Percentiles rank a stretch among this genome's conserved stretches.
These are phyloP conservation scores for Polydrusus pterygomalis DNA, from an alignment of 2,888 invertebrate species.

Conservation along the genomic window DNA sequence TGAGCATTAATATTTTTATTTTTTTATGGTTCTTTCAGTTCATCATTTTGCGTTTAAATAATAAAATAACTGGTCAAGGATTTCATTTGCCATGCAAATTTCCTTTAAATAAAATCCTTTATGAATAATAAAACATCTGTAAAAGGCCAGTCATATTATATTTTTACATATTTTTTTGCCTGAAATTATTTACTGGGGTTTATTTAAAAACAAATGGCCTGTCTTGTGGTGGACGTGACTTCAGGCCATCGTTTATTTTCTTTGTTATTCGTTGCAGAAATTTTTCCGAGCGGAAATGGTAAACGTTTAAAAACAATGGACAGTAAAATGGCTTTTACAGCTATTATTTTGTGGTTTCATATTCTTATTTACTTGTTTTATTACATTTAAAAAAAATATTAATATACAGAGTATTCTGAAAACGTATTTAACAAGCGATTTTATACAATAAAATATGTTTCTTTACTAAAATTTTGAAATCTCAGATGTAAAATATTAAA, in stretches of 20 bases:
- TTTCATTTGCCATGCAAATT: not conserved
- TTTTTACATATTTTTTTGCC: constrained; percentile 26
- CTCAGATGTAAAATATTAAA: no score
- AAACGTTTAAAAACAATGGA: constrained; percentile 26
- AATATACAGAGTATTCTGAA: no score
- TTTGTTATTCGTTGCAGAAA: constrained; percentile 29
- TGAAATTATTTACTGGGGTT: constrained; percentile 25
- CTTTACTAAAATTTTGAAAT: no score
- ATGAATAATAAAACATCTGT: constrained; percentile 4
- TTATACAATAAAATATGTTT: no score
- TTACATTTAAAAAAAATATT: not conserved
- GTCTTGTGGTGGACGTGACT: constrained; percentile 28
- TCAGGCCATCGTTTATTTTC: constrained; percentile 22
- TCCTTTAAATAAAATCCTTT: not conserved
- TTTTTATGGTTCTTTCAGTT: no score
- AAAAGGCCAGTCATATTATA: not conserved
- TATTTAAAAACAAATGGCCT: constrained; percentile 30
- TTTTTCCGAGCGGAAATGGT: constrained; percentile 13
- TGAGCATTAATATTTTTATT: no score
- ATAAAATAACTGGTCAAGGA: not conserved
- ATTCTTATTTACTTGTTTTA: constrained; percentile 6
- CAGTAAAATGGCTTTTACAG: constrained; percentile 11
- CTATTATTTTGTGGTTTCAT: constrained; percentile 14
- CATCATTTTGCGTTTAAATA: no score
- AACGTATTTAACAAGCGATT: no score